Conservation (phyloP, 2,113 vertebrate species). For the Larimichthys crocea region DNA sequence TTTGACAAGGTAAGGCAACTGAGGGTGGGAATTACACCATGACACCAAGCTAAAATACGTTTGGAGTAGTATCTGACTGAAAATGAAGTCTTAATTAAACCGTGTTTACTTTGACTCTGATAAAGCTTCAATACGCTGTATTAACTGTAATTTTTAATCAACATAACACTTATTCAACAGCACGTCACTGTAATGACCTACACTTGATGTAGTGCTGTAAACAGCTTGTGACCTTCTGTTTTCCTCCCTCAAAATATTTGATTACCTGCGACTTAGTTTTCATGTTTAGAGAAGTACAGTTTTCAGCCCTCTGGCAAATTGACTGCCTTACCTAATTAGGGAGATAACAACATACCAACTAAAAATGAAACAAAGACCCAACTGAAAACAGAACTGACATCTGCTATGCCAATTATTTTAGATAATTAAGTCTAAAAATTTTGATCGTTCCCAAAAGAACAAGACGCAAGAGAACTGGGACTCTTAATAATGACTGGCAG, state of each 20-base stretch:
- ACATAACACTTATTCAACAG: conserved; percentile 8
- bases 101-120: conserved; percentile 12
- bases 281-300: not conserved
- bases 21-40: not conserved
- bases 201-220: not conserved
- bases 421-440: not conserved
- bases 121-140: conserved; percentile 18
- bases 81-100: conserved; percentile 36
- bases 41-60: not conserved
- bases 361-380: conserved; percentile 9
- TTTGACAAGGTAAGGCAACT: not conserved
- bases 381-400: conserved; percentile 1
- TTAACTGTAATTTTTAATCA: conserved; percentile 24
- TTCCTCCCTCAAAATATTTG: conserved; percentile 1
- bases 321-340: conserved; percentile 14
- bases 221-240: conserved; percentile 23
- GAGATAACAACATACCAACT: not conserved
- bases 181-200: conserved; percentile 19
- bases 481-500: not conserved
- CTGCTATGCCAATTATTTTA: conserved; percentile 19
- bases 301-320: conserved; percentile 12
- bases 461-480: not conserved
- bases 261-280: conserved; percentile 20
- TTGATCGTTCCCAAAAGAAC: conserved; percentile 1
- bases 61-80: not conserved